Evolutionary conservation across 1,140 invertebrate species (phyloP).

Genomic region (Linepithema humile): DNA sequence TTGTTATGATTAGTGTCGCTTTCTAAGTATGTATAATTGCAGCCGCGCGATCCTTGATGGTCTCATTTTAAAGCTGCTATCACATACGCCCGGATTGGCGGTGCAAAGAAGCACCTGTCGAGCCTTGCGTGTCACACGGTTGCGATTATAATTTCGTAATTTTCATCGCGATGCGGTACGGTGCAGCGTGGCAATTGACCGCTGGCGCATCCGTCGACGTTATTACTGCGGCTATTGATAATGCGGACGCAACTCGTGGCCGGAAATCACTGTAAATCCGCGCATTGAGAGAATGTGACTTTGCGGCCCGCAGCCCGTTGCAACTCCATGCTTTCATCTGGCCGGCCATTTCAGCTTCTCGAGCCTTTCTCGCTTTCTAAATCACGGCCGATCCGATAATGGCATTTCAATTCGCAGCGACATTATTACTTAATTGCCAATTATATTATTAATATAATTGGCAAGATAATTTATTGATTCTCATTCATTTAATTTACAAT

Average conservation of each 20-base stretch:
- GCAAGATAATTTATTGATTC: no score
- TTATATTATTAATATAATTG: no score
- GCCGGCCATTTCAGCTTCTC: neutral
- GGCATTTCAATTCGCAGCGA: neutral
- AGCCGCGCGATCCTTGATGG: neutral
- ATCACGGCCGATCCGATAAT: conserved; percentile 2
- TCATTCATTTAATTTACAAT: no score
- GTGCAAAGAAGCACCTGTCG: neutral
- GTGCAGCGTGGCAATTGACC: neutral
- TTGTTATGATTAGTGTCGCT: conserved; percentile 41
- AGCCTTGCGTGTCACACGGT: neutral
- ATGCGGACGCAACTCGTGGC: neutral
- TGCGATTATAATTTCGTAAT: conserved; percentile 4
- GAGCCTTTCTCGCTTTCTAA: neutral
- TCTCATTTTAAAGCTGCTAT: neutral
- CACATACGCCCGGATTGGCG: neutral
- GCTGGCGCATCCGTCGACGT: neutral
- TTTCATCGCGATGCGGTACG: neutral
- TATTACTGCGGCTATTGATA: neutral
- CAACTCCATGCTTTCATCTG: conserved; percentile 3
- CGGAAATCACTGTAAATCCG: conserved; percentile 41
- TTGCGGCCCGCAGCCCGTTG: neutral
- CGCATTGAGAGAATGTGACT: conserved; percentile 21
- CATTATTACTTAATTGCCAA: conserved; percentile 15
- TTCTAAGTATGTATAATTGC: conserved; percentile 39